These are phyloP conservation scores for Zootoca vivipara DNA, from an alignment of 2,113 vertebrate genomes.

Conservation along the genomic window DNA sequence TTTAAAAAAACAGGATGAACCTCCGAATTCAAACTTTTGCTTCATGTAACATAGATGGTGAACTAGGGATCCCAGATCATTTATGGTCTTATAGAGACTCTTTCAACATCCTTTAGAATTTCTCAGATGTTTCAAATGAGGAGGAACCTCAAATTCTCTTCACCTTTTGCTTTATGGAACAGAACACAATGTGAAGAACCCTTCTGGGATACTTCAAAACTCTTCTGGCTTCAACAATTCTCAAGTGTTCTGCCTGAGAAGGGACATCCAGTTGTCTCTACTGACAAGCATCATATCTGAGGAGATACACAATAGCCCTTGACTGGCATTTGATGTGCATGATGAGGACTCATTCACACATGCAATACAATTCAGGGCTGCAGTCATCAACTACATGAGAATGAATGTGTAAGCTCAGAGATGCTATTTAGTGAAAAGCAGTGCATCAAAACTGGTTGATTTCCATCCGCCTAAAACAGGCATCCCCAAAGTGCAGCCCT, in stretches of 20 bases:
- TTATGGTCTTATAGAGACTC: not conserved
- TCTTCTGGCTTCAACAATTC: not conserved
- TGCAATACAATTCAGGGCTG: not conserved
- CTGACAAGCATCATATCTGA: not conserved
- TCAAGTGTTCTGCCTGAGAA: not conserved
- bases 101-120: not conserved
- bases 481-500: no score
- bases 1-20: no score
- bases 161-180: not conserved
- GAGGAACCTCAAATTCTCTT: not conserved
- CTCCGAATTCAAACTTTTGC: no score
- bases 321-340: not conserved
- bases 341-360: not conserved
- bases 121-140: not conserved
- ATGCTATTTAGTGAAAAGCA: not conserved
- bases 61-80: no score
- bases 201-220: not conserved
- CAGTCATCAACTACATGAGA: not conserved
- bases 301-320: not conserved
- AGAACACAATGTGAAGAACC: not conserved
- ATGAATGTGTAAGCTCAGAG: not conserved
- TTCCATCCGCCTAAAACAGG: not conserved
- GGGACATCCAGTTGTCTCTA: not conserved
- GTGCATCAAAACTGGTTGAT: not conserved
- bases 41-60: no score